Evolutionary conservation across 2,113 vertebrate genomes (phyloP).

Genomic region (Chaenocephalus aceratus): DNA sequence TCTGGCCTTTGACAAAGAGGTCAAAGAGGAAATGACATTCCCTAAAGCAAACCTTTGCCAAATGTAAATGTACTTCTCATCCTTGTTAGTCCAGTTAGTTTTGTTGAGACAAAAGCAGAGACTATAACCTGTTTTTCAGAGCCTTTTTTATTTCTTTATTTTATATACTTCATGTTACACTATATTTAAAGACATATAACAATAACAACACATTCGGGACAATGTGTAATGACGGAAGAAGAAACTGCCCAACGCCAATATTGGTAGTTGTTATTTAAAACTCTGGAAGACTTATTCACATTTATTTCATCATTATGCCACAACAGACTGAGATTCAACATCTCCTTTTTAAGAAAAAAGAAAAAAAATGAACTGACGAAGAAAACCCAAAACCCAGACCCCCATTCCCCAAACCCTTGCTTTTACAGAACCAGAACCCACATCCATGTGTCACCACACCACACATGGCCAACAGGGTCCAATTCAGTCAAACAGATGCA

Average conservation of each 20-base stretch:
- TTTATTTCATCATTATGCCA: conserved; percentile 3
- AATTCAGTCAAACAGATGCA: conserved; percentile 21
- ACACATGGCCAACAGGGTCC: conserved; percentile 32
- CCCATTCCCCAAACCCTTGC: conserved; percentile 9
- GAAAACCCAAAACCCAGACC: conserved; percentile 33
- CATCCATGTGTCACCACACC: conserved; percentile 17
- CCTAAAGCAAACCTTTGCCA: neutral
- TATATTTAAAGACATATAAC: neutral
- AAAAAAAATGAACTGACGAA: neutral
- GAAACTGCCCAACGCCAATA: too few relatives aligned
- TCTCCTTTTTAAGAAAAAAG: neutral
- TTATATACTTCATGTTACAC: too few relatives aligned
- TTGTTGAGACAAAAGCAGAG: neutral
- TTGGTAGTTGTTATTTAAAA: neutral
- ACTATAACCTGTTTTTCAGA: neutral
- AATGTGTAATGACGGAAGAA: neutral
- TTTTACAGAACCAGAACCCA: conserved; percentile 53
- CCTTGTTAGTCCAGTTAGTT: conserved; percentile 12
- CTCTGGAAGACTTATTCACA: neutral
- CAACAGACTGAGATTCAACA: conserved; percentile 12
- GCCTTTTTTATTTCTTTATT: neutral
- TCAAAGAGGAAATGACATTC: conserved; percentile 7
- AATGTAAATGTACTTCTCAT: neutral
- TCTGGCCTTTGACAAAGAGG: conserved; percentile 3
- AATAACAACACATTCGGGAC: neutral